Percentiles rank a stretch among this genome's conserved stretches.
Evolutionary conservation across 1,140 invertebrate genomes (phyloP).

Genomic region (Ostrea edulis): DNA sequence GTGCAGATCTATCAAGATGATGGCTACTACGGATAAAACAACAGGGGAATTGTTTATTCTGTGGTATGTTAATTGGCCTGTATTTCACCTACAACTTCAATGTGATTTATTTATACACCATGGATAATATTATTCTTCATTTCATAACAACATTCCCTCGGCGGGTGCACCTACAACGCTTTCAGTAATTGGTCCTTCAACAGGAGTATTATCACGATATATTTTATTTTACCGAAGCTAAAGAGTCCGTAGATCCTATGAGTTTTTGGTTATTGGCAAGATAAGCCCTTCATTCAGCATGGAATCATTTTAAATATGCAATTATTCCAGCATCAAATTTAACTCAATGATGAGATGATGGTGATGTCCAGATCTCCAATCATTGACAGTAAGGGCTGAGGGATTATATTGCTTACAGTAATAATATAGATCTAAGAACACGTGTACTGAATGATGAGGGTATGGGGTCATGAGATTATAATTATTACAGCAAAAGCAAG

Average conservation of each 20-base stretch:
- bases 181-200: neutral
- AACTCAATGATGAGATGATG: neutral
- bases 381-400: no score
- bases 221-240: neutral
- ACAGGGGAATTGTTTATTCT: neutral
- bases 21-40: neutral
- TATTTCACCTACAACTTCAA: neutral
- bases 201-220: neutral
- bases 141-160: neutral
- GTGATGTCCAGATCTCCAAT: neutral
- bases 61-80: conserved; percentile 15
- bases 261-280: neutral
- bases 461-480: no score
- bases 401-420: no score
- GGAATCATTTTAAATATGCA: neutral
- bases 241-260: neutral
- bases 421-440: no score
- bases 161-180: neutral
- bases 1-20: neutral
- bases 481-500: no score
- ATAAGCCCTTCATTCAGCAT: neutral
- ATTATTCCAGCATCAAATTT: neutral
- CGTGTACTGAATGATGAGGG: no score
- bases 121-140: conserved; percentile 8
- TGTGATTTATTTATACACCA: conserved; percentile 26